phyloP scores from a whole-genome alignment of 1,140 invertebrate species.

The Drosophila serrata region DNA sequence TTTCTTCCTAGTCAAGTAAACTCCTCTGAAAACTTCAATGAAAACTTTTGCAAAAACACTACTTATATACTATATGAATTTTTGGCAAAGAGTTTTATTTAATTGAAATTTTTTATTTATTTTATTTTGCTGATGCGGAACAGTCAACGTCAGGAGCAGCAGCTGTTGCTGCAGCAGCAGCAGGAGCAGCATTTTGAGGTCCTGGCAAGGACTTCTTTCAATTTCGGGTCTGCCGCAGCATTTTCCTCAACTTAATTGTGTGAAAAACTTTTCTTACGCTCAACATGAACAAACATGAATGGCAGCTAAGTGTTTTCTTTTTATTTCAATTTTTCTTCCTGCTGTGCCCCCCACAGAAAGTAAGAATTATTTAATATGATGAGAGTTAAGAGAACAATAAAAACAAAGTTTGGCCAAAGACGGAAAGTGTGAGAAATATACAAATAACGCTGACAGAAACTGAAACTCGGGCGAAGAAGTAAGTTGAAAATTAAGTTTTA shows the following conservation, averaged over 20 bases:
- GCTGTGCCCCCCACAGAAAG: conserved; percentile 12
- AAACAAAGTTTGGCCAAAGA: conserved; percentile 18
- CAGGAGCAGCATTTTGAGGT: conserved; percentile 11
- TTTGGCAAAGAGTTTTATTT: conserved; percentile 52
- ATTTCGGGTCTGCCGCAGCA: conserved; percentile 29
- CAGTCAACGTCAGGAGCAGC: conserved; percentile 19
- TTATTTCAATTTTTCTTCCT: conserved; percentile 4
- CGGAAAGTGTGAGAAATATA: conserved; percentile 12
- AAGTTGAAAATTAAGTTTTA: conserved; percentile 6
- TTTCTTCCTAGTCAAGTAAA: neutral
- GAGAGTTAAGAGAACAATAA: conserved; percentile 36
- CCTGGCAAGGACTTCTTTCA: conserved; percentile 21
- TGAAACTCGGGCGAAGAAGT: conserved; percentile 1
- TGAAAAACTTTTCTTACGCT: conserved; percentile 63
- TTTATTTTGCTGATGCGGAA: neutral
- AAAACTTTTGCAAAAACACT: conserved; percentile 44
- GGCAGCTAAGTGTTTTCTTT: conserved; percentile 55
- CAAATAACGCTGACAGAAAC: conserved; percentile 17
- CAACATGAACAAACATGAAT: conserved; percentile 47
- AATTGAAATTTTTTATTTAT: conserved; percentile 21
- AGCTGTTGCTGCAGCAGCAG: conserved; percentile 13
- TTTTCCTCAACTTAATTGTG: conserved; percentile 66
- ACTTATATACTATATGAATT: neutral
- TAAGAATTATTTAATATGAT: conserved; percentile 57
- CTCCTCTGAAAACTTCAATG: conserved; percentile 19